These are phyloP conservation scores for Aphelocoma coerulescens DNA, from an alignment of 2,113 vertebrate genomes.

Conservation along the genomic window DNA sequence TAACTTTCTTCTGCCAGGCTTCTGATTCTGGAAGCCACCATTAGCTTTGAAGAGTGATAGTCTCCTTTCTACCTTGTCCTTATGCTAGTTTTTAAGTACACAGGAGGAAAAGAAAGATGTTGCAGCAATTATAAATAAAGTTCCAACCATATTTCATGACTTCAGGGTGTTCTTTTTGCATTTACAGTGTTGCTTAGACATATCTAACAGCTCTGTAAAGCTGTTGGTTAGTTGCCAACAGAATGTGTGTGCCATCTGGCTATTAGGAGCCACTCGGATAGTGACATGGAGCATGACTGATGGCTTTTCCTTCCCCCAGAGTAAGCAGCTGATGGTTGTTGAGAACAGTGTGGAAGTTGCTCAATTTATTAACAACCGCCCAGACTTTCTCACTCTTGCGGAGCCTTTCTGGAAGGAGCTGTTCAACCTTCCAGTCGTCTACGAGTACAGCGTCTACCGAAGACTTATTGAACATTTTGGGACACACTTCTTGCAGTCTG, in stretches of 20 bases:
- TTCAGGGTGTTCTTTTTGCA: neutral
- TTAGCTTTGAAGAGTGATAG: neutral
- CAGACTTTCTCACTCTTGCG: slow-evolving; percentile 82
- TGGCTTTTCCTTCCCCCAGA: slow-evolving; percentile 65
- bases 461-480: slow-evolving; percentile 82
- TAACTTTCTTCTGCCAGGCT: neutral
- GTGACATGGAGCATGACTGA: neutral
- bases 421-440: slow-evolving; percentile 78
- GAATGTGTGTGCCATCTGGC: neutral
- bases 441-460: slow-evolving; percentile 81
- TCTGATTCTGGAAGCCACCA: neutral
- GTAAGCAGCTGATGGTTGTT: slow-evolving; percentile 80
- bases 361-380: slow-evolving; percentile 89
- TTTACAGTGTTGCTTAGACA: neutral
- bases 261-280: neutral
- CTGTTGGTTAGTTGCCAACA: neutral
- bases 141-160: neutral
- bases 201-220: neutral
- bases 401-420: slow-evolving; percentile 90
- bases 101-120: neutral
- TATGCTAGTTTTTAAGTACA: neutral
- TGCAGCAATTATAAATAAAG: neutral
- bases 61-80: neutral
- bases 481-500: slow-evolving; percentile 89
- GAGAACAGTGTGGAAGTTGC: slow-evolving; percentile 90